Conservation (phyloP, 1,140 invertebrate genomes). For the Sitobion miscanthi region DNA sequence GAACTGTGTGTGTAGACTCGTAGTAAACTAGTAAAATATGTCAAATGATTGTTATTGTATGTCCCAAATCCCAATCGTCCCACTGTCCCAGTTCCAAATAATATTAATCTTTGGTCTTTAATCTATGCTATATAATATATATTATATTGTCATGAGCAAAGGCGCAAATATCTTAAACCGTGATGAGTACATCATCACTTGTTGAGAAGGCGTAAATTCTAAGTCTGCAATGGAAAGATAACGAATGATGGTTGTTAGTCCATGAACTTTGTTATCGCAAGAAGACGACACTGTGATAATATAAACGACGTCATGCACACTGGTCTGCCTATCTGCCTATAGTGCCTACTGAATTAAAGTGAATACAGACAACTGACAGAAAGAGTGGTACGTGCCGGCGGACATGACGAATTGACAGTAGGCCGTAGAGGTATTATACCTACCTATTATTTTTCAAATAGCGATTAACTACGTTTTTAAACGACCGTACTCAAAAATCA, state of each 20-base stretch:
- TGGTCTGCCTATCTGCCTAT: too few relatives aligned
- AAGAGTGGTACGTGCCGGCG: neutral
- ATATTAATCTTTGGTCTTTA: too few relatives aligned
- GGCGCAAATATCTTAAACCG: too few relatives aligned
- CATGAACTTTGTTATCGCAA: constrained; percentile 3
- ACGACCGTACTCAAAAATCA: neutral
- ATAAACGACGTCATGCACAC: neutral
- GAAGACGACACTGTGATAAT: neutral
- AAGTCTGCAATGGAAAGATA: neutral
- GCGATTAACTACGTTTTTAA: neutral
- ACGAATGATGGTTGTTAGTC: neutral
- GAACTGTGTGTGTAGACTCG: too few relatives aligned
- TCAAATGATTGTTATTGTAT: too few relatives aligned
- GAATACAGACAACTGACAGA: neutral
- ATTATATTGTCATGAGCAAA: neutral
- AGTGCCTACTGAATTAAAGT: neutral
- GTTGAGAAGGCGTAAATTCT: neutral
- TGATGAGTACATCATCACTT: too few relatives aligned
- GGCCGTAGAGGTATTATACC: neutral
- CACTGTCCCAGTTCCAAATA: too few relatives aligned
- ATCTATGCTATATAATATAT: too few relatives aligned
- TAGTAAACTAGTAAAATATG: too few relatives aligned
- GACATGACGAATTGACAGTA: neutral
- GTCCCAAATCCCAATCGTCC: too few relatives aligned
- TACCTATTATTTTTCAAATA: neutral